Base-by-base conservation (phyloP, 2,888 invertebrate genomes). In the Sericinus montela region DNA sequence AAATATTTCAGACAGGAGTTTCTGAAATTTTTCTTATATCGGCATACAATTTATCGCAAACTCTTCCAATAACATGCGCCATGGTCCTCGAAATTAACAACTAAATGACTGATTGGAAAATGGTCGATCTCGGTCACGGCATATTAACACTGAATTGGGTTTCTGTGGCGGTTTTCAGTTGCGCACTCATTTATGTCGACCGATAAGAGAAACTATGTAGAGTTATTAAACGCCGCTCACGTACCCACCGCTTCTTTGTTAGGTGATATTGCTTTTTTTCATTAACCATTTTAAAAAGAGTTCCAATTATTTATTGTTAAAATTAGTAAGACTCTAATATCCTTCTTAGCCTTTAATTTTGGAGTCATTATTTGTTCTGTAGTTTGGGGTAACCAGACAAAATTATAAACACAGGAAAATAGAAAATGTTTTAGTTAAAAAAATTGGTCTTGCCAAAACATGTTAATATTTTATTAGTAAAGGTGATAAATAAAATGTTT, bases 101-200 rank as follows among this genome's bases (percentile, higher is more conserved):
- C 79, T 79, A 81, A 83, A 83, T 82, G 83, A 81, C 74, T 81
- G 82, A 85, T 82, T 85, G 84, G 79, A 80, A 81, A 79, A 78
- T 75, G 73, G 70, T 72, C 72, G 75, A 71, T 72, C 72, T 76
- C 63, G 65, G 87, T 82, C 79, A 86, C 77, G 86, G 69, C 76
- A 72, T 82, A 85, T 87, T 86, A 87, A 87, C 74, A 77, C 62
- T 78, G 80, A 85, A 88, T 87, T 86, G 82, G 86, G 85, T 86
- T 85, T 84, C 72, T 86, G 79, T 70, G 78, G 72, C 84, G 75
- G 71, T 70, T 78, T 76, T 75, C 73, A 73, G 69, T 74, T 67
- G 64, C 67, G 62, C 63, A 65, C 68, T 56, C 53, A 66, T 74
- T 70, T 72, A 72, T 73, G 60, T 72, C 64, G 69, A 51, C 60